These are phyloP conservation scores for Agrypnia vestita DNA, from an alignment of 1,140 invertebrate species.

Conservation along the genomic window DNA sequence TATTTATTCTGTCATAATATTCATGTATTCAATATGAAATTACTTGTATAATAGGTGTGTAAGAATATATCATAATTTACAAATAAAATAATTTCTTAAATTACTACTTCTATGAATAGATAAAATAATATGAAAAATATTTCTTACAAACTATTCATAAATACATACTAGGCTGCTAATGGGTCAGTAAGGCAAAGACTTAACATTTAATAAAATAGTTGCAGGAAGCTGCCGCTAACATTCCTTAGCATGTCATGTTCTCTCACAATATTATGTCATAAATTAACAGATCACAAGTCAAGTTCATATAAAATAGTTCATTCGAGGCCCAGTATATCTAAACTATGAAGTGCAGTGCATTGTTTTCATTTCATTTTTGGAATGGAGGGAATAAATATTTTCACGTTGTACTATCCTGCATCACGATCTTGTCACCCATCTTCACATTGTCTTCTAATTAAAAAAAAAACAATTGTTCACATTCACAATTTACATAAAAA, in stretches of 20 bases:
- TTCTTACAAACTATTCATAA: constrained; percentile 45
- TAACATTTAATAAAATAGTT: constrained; percentile 38
- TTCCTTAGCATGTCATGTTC: constrained; percentile 37
- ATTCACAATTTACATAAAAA: constrained; percentile 34
- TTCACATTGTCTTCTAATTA: background rate
- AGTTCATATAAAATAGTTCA: constrained; percentile 42
- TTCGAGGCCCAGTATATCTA: background rate
- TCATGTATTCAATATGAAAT: constrained; percentile 42
- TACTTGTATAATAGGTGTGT: constrained; percentile 38
- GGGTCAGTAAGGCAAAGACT: constrained; percentile 40
- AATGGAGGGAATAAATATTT: constrained; percentile 56
- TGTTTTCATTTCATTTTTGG: constrained; percentile 46
- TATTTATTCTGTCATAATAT: constrained; percentile 22
- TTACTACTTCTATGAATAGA: constrained; percentile 30
- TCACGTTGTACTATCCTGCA: constrained; percentile 36
- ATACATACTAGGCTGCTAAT: constrained; percentile 30
- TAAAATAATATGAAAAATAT: constrained; percentile 46
- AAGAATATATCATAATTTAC: constrained; percentile 51
- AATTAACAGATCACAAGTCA: constrained; percentile 35
- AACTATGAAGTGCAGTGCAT: background rate
- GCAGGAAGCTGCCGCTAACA: constrained; percentile 36
- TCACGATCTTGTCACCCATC: constrained; percentile 25
- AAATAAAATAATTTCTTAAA: constrained; percentile 55
- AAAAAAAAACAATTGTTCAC: background rate
- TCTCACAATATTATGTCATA: constrained; percentile 22